Percentiles rank a stretch among this genome's conserved stretches.
Evolutionary conservation across 2,888 invertebrate genomes (phyloP).

Genomic region (Temnothorax unifasciatus): DNA sequence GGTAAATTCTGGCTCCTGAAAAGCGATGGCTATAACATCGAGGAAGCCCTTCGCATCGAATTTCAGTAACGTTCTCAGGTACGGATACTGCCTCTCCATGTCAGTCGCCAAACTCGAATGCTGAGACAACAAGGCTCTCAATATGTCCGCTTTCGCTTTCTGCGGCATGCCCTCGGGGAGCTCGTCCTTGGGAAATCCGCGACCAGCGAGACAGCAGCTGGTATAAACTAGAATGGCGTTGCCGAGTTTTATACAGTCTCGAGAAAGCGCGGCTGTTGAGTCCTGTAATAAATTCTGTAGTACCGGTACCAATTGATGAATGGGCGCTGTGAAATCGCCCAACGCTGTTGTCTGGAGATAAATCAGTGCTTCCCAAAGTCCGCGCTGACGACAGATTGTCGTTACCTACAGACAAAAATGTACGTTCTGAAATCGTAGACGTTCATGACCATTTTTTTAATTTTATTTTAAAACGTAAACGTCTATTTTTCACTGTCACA

Average conservation of each 20-base stretch:
- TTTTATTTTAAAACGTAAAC: background rate
- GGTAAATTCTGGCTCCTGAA: conserved; percentile 93
- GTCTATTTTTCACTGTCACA: background rate
- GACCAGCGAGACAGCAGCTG: conserved; percentile 95
- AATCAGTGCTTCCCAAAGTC: conserved; percentile 90
- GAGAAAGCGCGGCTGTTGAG: conserved; percentile 71
- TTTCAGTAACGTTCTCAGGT: conserved; percentile 91
- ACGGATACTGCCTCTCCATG: conserved; percentile 90
- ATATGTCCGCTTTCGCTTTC: conserved; percentile 92
- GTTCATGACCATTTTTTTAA: background rate
- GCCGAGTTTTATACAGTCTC: conserved; percentile 88
- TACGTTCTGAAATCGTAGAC: background rate
- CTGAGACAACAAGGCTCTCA: conserved; percentile 90
- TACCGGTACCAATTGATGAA: conserved; percentile 89
- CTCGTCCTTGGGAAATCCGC: conserved; percentile 91
- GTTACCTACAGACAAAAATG: conserved; percentile 86
- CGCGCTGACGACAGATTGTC: conserved; percentile 89
- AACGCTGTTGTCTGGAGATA: conserved; percentile 91
- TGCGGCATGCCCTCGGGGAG: conserved; percentile 89
- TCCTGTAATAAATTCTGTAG: conserved; percentile 86
- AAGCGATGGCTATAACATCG: conserved; percentile 94
- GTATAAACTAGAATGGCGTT: conserved; percentile 95
- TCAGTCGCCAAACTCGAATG: conserved; percentile 89
- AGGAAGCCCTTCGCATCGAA: conserved; percentile 95
- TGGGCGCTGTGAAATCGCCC: conserved; percentile 90